These are phyloP conservation scores for Melinaea menophilus DNA, from an alignment of 2,888 invertebrate species.

Conservation along the genomic window DNA sequence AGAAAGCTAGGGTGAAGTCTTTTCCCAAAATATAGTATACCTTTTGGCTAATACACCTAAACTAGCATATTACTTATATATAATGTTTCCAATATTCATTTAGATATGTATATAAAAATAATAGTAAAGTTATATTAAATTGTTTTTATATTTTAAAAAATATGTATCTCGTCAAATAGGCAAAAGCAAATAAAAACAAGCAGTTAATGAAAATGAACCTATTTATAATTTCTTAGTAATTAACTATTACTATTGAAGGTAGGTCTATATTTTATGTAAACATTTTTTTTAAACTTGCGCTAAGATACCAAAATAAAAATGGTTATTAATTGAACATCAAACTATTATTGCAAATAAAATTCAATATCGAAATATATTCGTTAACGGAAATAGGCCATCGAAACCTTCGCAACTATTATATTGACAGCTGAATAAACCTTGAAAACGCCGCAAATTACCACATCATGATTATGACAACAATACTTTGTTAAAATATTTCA, in stretches of 20 bases:
- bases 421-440: constrained; percentile 63
- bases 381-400: neutral
- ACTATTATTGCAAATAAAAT: neutral
- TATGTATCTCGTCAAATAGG: too few species aligned
- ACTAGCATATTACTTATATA: too few species aligned
- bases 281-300: neutral
- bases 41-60: too few species aligned
- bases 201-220: too few species aligned
- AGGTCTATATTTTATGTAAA: constrained; percentile 1
- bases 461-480: constrained; percentile 42
- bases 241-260: constrained; percentile 3
- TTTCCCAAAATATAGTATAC: too few species aligned
- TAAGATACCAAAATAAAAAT: neutral
- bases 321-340: neutral
- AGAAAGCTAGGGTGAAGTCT: too few species aligned
- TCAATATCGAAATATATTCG: neutral
- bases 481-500: constrained; percentile 35
- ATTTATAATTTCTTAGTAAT: neutral
- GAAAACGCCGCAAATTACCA: constrained; percentile 51
- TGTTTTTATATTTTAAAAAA: too few species aligned
- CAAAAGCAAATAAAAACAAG: too few species aligned
- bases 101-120: too few species aligned
- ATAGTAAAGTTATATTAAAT: too few species aligned
- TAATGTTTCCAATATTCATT: too few species aligned
- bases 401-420: constrained; percentile 40